Conservation (phyloP, 2,888 invertebrate species). For the Amorpha juglandis region DNA sequence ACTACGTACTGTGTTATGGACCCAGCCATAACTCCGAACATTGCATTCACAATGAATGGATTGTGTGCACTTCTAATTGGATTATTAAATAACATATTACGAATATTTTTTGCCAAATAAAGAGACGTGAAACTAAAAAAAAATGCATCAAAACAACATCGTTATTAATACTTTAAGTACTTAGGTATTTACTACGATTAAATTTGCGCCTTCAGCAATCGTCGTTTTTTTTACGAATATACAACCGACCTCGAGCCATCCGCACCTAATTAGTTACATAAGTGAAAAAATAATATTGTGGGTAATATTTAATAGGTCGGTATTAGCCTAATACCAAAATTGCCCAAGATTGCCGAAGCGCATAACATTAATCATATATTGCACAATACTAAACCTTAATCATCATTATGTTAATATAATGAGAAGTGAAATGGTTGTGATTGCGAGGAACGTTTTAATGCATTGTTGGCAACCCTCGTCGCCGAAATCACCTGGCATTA, state of each 20-base stretch:
- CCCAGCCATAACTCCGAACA: conserved; percentile 17
- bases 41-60: conserved; percentile 29
- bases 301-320: too few species aligned
- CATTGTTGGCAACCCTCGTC: conserved; percentile 71
- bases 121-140: not conserved
- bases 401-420: conserved; percentile 77
- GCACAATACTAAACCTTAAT: conserved; percentile 65
- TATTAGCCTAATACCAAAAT: too few species aligned
- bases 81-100: conserved; percentile 5
- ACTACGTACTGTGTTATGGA: conserved; percentile 35
- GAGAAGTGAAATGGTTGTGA: conserved; percentile 77
- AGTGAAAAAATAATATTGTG: too few species aligned
- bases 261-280: too few species aligned
- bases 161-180: too few species aligned
- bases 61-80: conserved; percentile 24
- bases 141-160: too few species aligned
- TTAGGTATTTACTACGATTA: too few species aligned
- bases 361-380: conserved; percentile 20
- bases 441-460: conserved; percentile 76
- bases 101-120: not conserved
- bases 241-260: too few species aligned
- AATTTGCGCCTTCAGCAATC: too few species aligned
- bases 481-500: conserved; percentile 80
- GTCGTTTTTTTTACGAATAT: too few species aligned
- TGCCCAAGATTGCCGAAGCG: too few species aligned